Base-by-base conservation (phyloP, 1,140 invertebrate species). In the Sweltsa coloradensis region DNA sequence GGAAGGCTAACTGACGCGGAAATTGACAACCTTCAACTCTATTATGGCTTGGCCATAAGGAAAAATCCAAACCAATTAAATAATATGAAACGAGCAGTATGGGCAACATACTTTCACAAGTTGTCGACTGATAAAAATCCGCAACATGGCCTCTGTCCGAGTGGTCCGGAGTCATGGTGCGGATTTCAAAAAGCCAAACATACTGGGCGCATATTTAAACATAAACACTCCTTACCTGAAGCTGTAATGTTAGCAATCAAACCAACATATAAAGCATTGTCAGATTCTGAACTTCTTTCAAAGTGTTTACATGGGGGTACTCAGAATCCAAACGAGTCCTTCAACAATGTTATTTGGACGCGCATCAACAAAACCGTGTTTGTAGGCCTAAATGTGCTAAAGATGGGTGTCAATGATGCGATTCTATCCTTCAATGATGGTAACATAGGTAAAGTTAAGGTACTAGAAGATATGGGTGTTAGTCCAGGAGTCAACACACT, bases 31-130 rank as follows among this genome's bases (percentile, higher is more conserved):
- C 39, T 56, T 14, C 51, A 52, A 34, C 25, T 23, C 19, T 56
- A 52, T 46, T 56, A 56, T 47, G 55, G 53, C n/a, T 25, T 54
- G 22, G 55, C 55, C 25, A 51, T 56, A 31, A 42, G 53, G 44
- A 44, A 46, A 3, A 53, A 55, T 41, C 22, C 23, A 37, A 41
- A 47, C 41, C 46, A 45, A 19, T 44, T 48, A 27, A 31, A 53
- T 37, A 51, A 52, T 4, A 54, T 51, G 50, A 51, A 49, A 41
- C 42, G 49, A 24, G 47, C 45, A 24, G 47, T 54, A 19, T 55
- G 48, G 51, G 51, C 51, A 16, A 47, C 53, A 3, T 53, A 26
- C 19, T 42, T 42, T 21, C 44, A 51, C 19, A 43, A 50, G 34
- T 24, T 34, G 18, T 55, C 53, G 14, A 50, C 48, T 2, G 47